phyloP scores from a whole-genome alignment of 2,888 invertebrate genomes.

The Polyploca ridens region DNA sequence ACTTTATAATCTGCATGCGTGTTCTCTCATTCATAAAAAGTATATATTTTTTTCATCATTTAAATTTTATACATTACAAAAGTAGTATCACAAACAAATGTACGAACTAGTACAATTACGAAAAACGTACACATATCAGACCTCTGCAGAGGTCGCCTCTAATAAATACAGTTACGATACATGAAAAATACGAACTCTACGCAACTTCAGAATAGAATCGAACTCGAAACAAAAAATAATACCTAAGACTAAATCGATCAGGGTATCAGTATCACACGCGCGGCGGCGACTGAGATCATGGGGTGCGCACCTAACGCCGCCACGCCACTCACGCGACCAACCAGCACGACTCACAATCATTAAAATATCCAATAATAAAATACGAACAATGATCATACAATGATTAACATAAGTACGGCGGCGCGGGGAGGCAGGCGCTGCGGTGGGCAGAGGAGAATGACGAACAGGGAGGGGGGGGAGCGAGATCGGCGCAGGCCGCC shows the following conservation, averaged over 20 bases:
- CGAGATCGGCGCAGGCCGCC: conserved; percentile 61
- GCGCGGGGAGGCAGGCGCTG: conserved; percentile 63
- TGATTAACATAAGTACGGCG: conserved; percentile 66
- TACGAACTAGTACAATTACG: conserved; percentile 83
- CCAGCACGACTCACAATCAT: conserved; percentile 53
- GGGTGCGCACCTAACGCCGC: conserved; percentile 66
- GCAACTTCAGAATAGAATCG: conserved; percentile 81
- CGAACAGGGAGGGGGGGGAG: conserved; percentile 27
- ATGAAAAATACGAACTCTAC: conserved; percentile 77
- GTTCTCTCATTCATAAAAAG: conserved; percentile 76
- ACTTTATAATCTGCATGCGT: conserved; percentile 71
- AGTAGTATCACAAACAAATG: conserved; percentile 86
- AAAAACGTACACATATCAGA: conserved; percentile 76
- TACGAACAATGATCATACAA: conserved; percentile 67
- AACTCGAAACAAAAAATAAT: conserved; percentile 82
- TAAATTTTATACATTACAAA: conserved; percentile 83
- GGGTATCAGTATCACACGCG: conserved; percentile 78
- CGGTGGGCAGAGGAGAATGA: conserved; percentile 59
- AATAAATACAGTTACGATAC: conserved; percentile 80
- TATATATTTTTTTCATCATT: conserved; percentile 73
- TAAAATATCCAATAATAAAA: conserved; percentile 60
- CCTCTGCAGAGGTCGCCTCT: conserved; percentile 70
- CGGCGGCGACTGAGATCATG: conserved; percentile 79
- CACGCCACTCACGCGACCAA: conserved; percentile 63
- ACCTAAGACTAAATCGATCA: conserved; percentile 79